phyloP scores from a whole-genome alignment of 2,888 invertebrate genomes.

The Trissolcus brochymenae region DNA sequence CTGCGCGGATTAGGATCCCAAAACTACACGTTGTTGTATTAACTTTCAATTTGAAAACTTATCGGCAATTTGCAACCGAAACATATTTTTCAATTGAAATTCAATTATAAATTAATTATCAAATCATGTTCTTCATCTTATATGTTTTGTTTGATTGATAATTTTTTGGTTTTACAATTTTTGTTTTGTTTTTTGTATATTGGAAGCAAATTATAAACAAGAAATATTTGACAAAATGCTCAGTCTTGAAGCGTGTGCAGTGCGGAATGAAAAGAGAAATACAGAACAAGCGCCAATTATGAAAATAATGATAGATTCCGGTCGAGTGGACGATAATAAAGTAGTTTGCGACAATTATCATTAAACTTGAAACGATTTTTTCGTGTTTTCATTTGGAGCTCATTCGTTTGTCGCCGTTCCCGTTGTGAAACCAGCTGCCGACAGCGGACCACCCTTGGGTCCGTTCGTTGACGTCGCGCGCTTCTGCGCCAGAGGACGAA shows the following conservation, averaged over 20 bases:
- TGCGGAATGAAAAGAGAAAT: slow-evolving; percentile 11
- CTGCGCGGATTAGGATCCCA: slow-evolving; percentile 66
- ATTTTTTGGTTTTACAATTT: too few relatives aligned
- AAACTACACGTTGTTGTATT: slow-evolving; percentile 43
- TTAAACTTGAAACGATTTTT: slow-evolving; percentile 61
- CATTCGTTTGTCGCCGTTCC: slow-evolving; percentile 55
- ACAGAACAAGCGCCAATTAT: slow-evolving; percentile 48
- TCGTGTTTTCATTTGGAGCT: slow-evolving; percentile 60
- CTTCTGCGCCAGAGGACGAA: slow-evolving; percentile 42
- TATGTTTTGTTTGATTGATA: too few relatives aligned
- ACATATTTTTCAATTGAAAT: too few relatives aligned
- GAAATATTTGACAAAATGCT: not conserved
- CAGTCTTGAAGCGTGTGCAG: too few relatives aligned
- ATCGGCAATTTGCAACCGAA: not conserved
- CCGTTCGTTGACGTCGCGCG: slow-evolving; percentile 54
- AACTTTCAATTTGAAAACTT: slow-evolving; percentile 34
- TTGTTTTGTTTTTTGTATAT: too few relatives aligned
- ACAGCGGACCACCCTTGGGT: slow-evolving; percentile 66
- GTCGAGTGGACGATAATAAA: slow-evolving; percentile 61
- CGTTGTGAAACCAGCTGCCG: slow-evolving; percentile 65
- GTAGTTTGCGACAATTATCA: slow-evolving; percentile 63
- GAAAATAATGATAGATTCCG: slow-evolving; percentile 54
- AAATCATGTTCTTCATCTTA: too few relatives aligned
- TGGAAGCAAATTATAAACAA: too few relatives aligned
- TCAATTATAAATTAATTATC: too few relatives aligned